Conservation (phyloP, 2,797 vertebrate genomes). For the Taenioides sp. region DNA sequence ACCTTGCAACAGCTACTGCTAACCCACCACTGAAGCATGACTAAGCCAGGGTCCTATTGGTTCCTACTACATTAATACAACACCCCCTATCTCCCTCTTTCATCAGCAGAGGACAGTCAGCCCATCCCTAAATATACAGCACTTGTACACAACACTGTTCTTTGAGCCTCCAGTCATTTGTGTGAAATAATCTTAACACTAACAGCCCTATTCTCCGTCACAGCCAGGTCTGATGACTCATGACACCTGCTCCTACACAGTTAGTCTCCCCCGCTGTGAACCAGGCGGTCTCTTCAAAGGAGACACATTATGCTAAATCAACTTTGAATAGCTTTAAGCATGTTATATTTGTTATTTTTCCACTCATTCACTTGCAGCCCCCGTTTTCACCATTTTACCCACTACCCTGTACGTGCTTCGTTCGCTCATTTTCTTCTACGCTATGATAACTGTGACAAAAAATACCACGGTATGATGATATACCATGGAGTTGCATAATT, state of each 20-base stretch:
- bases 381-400: too few species aligned
- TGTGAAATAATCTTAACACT: not conserved
- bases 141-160: not conserved
- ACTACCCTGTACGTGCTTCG: too few species aligned
- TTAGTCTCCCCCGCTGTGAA: not conserved
- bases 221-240: slow-evolving; percentile 6
- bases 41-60: not conserved
- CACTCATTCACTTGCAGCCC: not conserved
- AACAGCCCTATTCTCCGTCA: not conserved
- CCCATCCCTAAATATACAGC: not conserved
- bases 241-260: not conserved
- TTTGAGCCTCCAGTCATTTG: not conserved
- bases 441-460: too few species aligned
- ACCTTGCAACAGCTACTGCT: not conserved
- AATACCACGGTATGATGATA: too few species aligned
- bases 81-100: not conserved
- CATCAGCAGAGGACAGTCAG: not conserved
- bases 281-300: not conserved
- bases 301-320: not conserved
- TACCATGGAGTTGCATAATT: too few species aligned
- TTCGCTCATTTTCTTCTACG: too few species aligned
- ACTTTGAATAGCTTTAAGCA: not conserved
- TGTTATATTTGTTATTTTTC: not conserved
- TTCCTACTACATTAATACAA: not conserved
- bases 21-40: not conserved